Evolutionary conservation across 2,797 vertebrate genomes (phyloP), one percentile per base, ranked within the genome.

Genomic region (Selene dorsalis): DNA sequence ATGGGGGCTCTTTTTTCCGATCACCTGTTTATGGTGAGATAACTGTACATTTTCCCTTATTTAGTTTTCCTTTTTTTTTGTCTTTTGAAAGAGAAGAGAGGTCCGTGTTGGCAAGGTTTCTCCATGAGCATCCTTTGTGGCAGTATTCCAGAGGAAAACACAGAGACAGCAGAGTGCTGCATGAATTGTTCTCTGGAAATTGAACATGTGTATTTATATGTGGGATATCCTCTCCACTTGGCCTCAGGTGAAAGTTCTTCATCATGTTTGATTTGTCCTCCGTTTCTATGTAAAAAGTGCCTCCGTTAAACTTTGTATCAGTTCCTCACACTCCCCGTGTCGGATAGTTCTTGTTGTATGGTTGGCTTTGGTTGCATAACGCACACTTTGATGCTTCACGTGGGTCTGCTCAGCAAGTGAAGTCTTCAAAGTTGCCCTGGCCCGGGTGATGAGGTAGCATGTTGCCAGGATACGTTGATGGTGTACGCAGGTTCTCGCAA

Each of bases 401-500:
- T 22, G 35, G 72, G 69, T 66, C 76, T 66, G 85, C 91, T 96
- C 96, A 97, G 95, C 98, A 99, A 88, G 98, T 98, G 95, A 99
- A 99, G 95, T 99, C 98, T 93, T 99, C 98, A 77, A 99, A 99
- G 87, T 98, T 99, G 88, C 96, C 96, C 95, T 98, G 96, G 88
- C 94, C 97, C 0, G 98, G 97, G 94, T 99, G 98, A 81, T 99
- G 98, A 98, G 98, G 98, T 97, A 99, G 97, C 96, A 99, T 98
- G 96, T 99, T 99, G 94, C 96, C 97, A 60, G 97, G 94, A 69
- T 99, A 99, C 3, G 97, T 96, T 84, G 98, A 96, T 75, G 97
- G 97, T 1, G 97, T 96, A 45, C 96, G 96, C 86, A 98, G 94
- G 90, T 96, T 97, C 91, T 99, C 98, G 13, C 97, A 99, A 24